Conservation (phyloP, 2,113 vertebrate genomes). For the Pteruthius melanotis region DNA sequence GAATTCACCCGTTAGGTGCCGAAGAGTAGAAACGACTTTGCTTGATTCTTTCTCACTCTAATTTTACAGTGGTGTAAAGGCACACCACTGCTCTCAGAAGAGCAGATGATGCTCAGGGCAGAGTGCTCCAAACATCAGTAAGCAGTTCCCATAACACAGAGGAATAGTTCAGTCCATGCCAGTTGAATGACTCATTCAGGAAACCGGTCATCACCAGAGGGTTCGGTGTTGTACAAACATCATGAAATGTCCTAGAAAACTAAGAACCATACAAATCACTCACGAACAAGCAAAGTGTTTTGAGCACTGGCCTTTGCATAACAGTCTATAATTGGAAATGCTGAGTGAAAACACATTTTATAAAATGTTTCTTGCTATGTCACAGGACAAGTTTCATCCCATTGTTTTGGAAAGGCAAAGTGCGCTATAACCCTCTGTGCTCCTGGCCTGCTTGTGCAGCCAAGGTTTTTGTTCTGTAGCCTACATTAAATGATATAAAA, state of each 20-base stretch:
- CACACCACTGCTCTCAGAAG: not conserved
- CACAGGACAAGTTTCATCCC: not conserved
- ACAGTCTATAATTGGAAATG: constrained; percentile 17
- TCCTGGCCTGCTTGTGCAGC: constrained; percentile 38
- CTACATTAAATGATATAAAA: constrained; percentile 34
- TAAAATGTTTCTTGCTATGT: not conserved
- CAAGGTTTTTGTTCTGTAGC: constrained; percentile 38
- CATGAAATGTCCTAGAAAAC: constrained; percentile 30
- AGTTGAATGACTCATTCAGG: constrained; percentile 4
- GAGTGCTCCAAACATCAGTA: not conserved
- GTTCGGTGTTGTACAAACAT: not conserved
- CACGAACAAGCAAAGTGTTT: not conserved
- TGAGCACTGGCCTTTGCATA: constrained; percentile 7
- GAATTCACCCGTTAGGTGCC: not conserved
- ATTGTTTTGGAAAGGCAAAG: constrained; percentile 27
- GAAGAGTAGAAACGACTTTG: not conserved
- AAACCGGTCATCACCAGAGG: fast-evolving
- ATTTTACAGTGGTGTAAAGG: not conserved
- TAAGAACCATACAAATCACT: not conserved
- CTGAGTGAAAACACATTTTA: not conserved
- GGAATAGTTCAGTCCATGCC: not conserved
- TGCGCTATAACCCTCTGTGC: not conserved
- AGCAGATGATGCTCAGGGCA: not conserved
- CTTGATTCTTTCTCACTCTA: not conserved
- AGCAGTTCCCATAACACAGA: not conserved